Evolutionary conservation across 2,888 invertebrate species (phyloP).

Genomic region (Troides aeacus): DNA sequence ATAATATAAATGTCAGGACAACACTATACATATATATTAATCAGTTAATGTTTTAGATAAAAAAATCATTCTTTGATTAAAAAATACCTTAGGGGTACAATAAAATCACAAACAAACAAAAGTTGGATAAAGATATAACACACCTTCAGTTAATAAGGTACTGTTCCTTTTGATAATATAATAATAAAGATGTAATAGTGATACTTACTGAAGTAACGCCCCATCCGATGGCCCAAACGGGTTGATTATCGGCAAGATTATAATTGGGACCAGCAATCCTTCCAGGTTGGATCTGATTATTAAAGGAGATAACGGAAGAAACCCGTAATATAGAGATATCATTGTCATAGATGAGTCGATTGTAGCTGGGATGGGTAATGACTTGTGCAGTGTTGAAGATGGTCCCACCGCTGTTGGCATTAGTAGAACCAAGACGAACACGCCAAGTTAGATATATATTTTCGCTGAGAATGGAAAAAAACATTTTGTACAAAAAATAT

Average conservation of each 20-base stretch:
- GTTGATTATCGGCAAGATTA: constrained; percentile 46
- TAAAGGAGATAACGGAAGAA: constrained; percentile 33
- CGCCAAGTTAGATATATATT: constrained; percentile 38
- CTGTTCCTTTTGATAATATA: neutral
- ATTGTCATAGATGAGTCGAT: constrained; percentile 35
- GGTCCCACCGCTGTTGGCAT: constrained; percentile 37
- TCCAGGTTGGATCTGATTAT: constrained; percentile 37
- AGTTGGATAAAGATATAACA: no score
- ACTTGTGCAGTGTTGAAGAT: constrained; percentile 28
- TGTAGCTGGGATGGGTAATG: constrained; percentile 40
- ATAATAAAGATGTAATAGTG: neutral
- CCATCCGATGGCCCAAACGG: constrained; percentile 57
- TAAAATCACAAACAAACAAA: no score
- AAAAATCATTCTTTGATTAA: no score
- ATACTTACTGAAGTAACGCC: constrained; percentile 48
- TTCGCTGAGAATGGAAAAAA: constrained; percentile 13
- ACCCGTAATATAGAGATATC: constrained; percentile 48
- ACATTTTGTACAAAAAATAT: neutral
- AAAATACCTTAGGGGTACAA: no score
- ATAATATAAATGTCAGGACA: no score
- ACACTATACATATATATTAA: no score
- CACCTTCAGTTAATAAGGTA: no score
- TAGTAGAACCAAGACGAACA: constrained; percentile 40
- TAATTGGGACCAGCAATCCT: constrained; percentile 50
- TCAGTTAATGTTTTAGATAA: no score